Conservation (phyloP, 1,140 invertebrate species). For the Venustaconcha ellipsiformis region DNA sequence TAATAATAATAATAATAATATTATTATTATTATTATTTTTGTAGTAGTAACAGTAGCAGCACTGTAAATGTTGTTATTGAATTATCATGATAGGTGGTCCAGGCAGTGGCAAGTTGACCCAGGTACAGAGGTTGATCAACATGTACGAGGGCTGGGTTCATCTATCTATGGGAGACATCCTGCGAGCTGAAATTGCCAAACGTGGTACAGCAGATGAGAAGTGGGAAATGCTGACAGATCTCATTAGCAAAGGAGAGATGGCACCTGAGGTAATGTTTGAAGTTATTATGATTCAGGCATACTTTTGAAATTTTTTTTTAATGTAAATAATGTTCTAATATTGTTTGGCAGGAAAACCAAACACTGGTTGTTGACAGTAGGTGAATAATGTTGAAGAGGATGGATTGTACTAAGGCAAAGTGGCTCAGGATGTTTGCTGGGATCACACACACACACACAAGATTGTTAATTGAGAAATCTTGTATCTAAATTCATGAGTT, state of each 20-base stretch:
- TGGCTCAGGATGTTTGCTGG: too few relatives aligned
- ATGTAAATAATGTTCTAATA: too few relatives aligned
- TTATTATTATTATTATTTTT: too few relatives aligned
- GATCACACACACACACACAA: too few relatives aligned
- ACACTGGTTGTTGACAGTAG: too few relatives aligned
- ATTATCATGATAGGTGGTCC: constrained; percentile 56
- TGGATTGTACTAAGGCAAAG: too few relatives aligned
- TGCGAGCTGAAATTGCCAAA: constrained; percentile 46
- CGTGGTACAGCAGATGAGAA: constrained; percentile 52
- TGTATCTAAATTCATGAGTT: too few relatives aligned
- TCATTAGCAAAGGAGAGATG: constrained; percentile 61
- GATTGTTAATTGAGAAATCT: too few relatives aligned
- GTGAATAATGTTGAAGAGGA: too few relatives aligned
- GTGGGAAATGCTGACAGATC: constrained; percentile 58
- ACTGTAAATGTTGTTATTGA: neutral
- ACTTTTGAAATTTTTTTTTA: neutral
- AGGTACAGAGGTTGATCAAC: constrained; percentile 47
- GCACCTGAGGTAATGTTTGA: constrained; percentile 57
- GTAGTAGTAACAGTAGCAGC: neutral
- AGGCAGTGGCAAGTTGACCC: constrained; percentile 59
- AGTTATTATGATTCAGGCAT: neutral
- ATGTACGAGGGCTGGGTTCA: constrained; percentile 59
- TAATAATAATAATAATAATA: too few relatives aligned
- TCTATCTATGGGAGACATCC: constrained; percentile 56
- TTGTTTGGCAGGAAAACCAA: too few relatives aligned